Evolutionary conservation across 2,113 vertebrate species (phyloP).

Genomic region (Ondatra zibethicus): DNA sequence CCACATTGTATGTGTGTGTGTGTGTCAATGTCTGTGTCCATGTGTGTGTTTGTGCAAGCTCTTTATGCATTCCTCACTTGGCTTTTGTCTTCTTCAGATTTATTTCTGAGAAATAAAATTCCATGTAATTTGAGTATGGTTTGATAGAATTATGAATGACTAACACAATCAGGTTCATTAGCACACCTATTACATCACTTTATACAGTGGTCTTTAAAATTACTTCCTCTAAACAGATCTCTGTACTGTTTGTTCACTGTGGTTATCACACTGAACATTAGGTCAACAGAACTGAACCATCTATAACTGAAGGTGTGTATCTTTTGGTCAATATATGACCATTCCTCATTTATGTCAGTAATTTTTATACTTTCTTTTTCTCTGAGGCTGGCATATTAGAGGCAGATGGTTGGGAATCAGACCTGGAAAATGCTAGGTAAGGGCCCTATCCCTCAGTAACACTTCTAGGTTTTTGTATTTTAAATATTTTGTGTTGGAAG

Average conservation of each 20-base stretch:
- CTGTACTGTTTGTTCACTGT: background rate
- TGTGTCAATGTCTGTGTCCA: background rate
- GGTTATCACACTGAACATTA: background rate
- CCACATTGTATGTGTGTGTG: background rate
- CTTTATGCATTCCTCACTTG: background rate
- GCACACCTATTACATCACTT: background rate
- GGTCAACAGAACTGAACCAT: background rate
- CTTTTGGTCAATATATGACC: background rate
- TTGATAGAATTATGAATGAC: background rate
- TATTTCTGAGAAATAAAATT: background rate
- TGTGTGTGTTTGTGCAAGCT: background rate
- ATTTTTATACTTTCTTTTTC: background rate
- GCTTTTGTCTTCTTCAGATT: background rate
- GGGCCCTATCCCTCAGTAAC: background rate
- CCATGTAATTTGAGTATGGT: background rate
- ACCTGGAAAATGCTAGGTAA: background rate
- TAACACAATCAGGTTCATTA: background rate
- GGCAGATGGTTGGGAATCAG: background rate
- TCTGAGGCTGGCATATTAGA: background rate
- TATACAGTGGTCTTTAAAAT: background rate
- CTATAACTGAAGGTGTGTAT: background rate
- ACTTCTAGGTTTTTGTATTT: background rate
- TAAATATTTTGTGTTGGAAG: background rate
- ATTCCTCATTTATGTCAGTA: background rate
- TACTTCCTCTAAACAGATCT: background rate